Percentiles rank a stretch among this genome's conserved stretches.
phyloP scores from a whole-genome alignment of 1,140 invertebrate genomes.

The Homarus americanus region DNA sequence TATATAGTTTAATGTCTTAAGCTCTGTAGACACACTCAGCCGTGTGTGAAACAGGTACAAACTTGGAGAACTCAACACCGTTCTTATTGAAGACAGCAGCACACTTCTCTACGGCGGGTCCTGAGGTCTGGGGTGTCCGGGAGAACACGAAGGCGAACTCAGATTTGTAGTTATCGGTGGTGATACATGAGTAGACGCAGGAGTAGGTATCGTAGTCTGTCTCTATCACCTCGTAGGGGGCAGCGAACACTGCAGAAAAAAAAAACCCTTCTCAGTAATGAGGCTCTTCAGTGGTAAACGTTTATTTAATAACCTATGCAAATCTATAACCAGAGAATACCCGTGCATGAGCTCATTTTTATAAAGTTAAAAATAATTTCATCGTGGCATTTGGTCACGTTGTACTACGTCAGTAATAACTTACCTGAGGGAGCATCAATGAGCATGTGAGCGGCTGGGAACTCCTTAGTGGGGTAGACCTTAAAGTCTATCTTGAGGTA shows the following conservation, averaged over 20 bases:
- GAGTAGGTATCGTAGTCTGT: slow-evolving; percentile 5
- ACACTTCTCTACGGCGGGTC: not conserved
- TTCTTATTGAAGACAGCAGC: slow-evolving; percentile 4
- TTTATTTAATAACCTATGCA: no score
- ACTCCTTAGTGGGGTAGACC: slow-evolving; percentile 36
- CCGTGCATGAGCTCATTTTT: no score
- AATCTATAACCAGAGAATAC: no score
- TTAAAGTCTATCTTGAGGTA: slow-evolving; percentile 1
- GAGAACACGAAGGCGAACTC: slow-evolving; percentile 4
- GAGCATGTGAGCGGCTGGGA: slow-evolving; percentile 42
- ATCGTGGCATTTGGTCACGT: no score
- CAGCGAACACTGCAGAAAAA: not conserved
- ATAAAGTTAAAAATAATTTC: no score
- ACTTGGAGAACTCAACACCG: not conserved
- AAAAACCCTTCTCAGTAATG: no score
- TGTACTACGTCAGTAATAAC: not conserved
- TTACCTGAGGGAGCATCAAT: slow-evolving; percentile 31
- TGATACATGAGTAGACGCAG: slow-evolving; percentile 5
- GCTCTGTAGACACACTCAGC: not conserved
- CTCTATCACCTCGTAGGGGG: not conserved
- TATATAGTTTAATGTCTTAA: no score
- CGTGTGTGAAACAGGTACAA: not conserved
- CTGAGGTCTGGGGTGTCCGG: not conserved
- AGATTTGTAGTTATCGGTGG: not conserved
- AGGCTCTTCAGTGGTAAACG: no score